Percentiles rank a stretch among this genome's conserved stretches.
These are phyloP conservation scores for Drosophila prostipennis DNA, from an alignment of 2,888 invertebrate species.

Conservation along the genomic window DNA sequence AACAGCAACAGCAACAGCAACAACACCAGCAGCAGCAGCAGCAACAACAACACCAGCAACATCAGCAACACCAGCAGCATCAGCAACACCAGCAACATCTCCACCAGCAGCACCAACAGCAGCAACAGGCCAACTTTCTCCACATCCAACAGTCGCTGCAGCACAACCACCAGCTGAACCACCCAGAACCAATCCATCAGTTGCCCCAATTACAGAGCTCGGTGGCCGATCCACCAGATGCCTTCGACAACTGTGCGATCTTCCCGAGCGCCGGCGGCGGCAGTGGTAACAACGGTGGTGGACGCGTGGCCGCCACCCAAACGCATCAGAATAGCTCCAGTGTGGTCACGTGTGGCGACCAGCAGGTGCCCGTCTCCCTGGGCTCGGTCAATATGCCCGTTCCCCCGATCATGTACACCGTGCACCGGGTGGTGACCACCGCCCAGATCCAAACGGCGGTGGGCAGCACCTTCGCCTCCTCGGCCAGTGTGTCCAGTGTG, in stretches of 20 bases:
- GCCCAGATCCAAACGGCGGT: slow-evolving; percentile 83
- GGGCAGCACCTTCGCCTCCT: slow-evolving; percentile 83
- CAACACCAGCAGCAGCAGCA: slow-evolving; percentile 43
- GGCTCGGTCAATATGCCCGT: slow-evolving; percentile 71
- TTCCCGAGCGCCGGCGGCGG: slow-evolving; percentile 70
- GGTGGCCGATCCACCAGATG: slow-evolving; percentile 72
- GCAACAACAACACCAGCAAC: slow-evolving; percentile 48
- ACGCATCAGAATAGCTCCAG: slow-evolving; percentile 72
- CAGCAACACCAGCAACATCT: slow-evolving; percentile 43
- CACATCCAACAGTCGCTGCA: slow-evolving; percentile 73
- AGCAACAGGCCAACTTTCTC: slow-evolving; percentile 55
- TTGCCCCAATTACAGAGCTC: slow-evolving; percentile 57
- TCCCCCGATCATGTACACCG: slow-evolving; percentile 83
- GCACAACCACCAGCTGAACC: slow-evolving; percentile 51
- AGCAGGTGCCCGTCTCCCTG: slow-evolving; percentile 60
- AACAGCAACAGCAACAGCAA: slow-evolving; percentile 19
- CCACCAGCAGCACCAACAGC: slow-evolving; percentile 61
- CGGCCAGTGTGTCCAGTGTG: slow-evolving; percentile 84
- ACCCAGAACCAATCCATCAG: slow-evolving; percentile 50
- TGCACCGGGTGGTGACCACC: slow-evolving; percentile 84
- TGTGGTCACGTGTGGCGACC: slow-evolving; percentile 53
- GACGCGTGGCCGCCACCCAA: slow-evolving; percentile 81
- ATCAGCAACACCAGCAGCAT: slow-evolving; percentile 37
- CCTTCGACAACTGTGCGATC: slow-evolving; percentile 72
- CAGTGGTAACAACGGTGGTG: slow-evolving; percentile 37